Evolutionary conservation across 92 coral and sea anemone genomes (phyloP), one percentile per base, ranked within the genome.

Genomic region (Epizoanthus ramosus): DNA sequence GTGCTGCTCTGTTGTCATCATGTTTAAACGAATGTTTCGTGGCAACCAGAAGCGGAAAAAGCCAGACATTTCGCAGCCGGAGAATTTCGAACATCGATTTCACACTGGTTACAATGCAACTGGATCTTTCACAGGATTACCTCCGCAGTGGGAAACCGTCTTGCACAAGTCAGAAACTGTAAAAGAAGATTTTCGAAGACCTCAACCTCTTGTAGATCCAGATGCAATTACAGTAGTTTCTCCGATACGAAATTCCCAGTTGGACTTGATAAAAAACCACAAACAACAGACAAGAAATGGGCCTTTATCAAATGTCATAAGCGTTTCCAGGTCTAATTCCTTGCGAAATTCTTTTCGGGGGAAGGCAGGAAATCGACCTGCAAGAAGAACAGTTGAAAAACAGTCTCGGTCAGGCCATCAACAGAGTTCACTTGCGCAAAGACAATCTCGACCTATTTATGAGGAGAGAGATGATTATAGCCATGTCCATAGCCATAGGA

Each of bases 61-160:
- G 68, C 89, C 94, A 22, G 97, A 91, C 22, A 97, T 97, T 60
- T 97, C 99, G 37, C 69, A 57, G 31, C 99, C 99, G 22, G 76
- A 90, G 31, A 89, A 97, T 85, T 97, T 97, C 83, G 93, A 97
- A 68, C 99, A 97, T 68, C 93, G 97, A 81, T 92, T 94, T 73
- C 99, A 97, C 84, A 93, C 98, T 41, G 98, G 98, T 25, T 96
- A 91, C 83, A 95, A 94, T 65, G 25, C 86, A 31, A 80, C 85
- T 63, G 87, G 95, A 63, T 91, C 88, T 53, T 97, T 97, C 70
- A 87, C 89, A 4, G 99, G 99, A 22, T 83, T 97, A 23, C 99
- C 99, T 18, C 99, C 98, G 19, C 99, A 97, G 74, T 97, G 99
- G 99, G 98, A 92, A 88, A 95, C 93, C 57, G 87, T 97, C 68